Conservation (phyloP, 2,113 vertebrate genomes). For the Uria aalge region DNA sequence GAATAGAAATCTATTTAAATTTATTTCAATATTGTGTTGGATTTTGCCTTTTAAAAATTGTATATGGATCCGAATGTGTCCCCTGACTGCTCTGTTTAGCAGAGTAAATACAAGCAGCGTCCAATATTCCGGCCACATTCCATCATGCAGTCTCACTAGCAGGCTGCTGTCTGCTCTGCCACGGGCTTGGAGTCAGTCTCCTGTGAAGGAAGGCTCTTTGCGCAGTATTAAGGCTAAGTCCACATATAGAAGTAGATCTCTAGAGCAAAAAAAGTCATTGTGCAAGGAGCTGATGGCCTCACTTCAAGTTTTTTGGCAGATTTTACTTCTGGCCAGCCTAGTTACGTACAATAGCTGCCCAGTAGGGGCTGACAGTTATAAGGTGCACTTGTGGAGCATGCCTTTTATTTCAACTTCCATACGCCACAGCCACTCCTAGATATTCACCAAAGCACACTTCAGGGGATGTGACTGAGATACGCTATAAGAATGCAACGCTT, state of each 20-base stretch:
- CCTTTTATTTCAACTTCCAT: background rate
- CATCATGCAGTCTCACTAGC: too few species aligned
- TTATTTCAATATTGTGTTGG: background rate
- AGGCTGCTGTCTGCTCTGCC: background rate
- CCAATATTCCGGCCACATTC: background rate
- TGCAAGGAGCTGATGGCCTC: background rate
- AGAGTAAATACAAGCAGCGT: background rate
- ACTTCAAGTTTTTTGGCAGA: background rate
- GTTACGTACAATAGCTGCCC: background rate
- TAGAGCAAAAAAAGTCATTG: background rate
- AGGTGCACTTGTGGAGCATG: background rate
- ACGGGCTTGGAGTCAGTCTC: accelerated
- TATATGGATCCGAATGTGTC: background rate
- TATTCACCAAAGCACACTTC: background rate
- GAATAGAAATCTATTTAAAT: background rate
- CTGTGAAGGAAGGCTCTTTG: background rate
- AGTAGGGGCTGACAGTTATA: too few species aligned
- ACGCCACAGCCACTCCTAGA: background rate
- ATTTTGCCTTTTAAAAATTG: background rate
- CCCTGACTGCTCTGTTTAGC: background rate
- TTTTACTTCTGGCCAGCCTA: background rate
- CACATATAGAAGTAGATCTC: background rate
- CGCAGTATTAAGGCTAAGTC: too few species aligned
- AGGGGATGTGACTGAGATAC: background rate
- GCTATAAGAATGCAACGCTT: background rate